Conservation (phyloP, 2,797 vertebrate species). For the Pterois miles region DNA sequence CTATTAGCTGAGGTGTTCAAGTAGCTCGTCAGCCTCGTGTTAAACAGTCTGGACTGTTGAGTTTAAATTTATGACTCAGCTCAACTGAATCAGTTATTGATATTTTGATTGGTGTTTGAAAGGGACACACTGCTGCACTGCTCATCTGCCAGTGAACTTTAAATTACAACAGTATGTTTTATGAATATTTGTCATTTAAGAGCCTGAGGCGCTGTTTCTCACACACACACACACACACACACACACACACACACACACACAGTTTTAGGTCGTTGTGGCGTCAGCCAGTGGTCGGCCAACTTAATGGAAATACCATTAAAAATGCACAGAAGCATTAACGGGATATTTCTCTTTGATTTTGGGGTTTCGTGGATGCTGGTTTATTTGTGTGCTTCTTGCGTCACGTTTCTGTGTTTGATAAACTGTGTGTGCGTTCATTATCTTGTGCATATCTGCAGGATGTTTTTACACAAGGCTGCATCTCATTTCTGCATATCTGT, state of each 20-base stretch:
- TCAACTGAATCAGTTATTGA: neutral
- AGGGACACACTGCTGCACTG: neutral
- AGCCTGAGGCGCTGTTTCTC: neutral
- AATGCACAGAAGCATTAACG: slow-evolving; percentile 74
- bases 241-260: neutral
- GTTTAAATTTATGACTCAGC: neutral
- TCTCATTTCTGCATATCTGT: neutral
- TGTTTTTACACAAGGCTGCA: neutral
- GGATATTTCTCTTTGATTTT: slow-evolving; percentile 70
- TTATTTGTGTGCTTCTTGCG: neutral
- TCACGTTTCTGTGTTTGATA: neutral
- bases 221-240: neutral
- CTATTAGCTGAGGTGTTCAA: neutral
- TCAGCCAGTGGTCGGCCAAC: slow-evolving; percentile 54
- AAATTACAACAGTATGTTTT: neutral
- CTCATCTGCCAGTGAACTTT: slow-evolving; percentile 2
- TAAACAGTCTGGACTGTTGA: too few relatives aligned
- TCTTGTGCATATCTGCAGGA: neutral
- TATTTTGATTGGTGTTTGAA: neutral
- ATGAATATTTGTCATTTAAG: slow-evolving; percentile 13
- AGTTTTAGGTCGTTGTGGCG: neutral
- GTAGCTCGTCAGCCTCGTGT: neutral
- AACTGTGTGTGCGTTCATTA: slow-evolving; percentile 13
- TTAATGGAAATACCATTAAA: slow-evolving; percentile 80
- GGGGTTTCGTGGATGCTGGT: neutral